Conservation (phyloP, 2,888 invertebrate species). For the Melanargia galathea region DNA sequence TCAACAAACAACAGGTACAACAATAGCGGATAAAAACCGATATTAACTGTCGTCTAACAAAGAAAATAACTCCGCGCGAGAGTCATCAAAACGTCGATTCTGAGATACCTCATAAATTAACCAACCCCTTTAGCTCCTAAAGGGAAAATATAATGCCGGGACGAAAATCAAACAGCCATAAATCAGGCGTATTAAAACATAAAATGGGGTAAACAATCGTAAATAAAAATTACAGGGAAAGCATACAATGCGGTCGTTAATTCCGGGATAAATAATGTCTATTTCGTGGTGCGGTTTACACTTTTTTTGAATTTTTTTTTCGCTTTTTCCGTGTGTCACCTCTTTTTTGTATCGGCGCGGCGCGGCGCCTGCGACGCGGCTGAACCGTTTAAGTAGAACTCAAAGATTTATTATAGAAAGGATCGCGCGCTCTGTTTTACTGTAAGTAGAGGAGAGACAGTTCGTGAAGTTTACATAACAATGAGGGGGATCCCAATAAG, state of each 20-base stretch:
- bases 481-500: too few relatives aligned
- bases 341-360: conserved; percentile 61
- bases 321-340: conserved; percentile 60
- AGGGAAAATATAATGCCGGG: conserved; percentile 59
- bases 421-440: neutral
- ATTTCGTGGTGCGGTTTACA: conserved; percentile 75
- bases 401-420: conserved; percentile 10
- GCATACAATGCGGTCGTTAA: conserved; percentile 75
- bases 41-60: conserved; percentile 41
- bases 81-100: conserved; percentile 59
- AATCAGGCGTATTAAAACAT: conserved; percentile 80
- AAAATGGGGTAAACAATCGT: conserved; percentile 81
- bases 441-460: neutral
- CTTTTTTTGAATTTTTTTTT: conserved; percentile 56
- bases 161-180: conserved; percentile 66
- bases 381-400: conserved; percentile 31
- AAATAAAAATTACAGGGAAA: conserved; percentile 79
- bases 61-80: conserved; percentile 46
- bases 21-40: conserved; percentile 32
- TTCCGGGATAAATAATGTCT: conserved; percentile 77
- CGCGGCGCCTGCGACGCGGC: conserved; percentile 67
- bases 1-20: conserved; percentile 17
- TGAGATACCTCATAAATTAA: conserved; percentile 63
- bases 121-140: conserved; percentile 53
- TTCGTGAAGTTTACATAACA: neutral